phyloP scores from a whole-genome alignment of 2,113 vertebrate genomes.

The Phalacrocorax aristotelis region DNA sequence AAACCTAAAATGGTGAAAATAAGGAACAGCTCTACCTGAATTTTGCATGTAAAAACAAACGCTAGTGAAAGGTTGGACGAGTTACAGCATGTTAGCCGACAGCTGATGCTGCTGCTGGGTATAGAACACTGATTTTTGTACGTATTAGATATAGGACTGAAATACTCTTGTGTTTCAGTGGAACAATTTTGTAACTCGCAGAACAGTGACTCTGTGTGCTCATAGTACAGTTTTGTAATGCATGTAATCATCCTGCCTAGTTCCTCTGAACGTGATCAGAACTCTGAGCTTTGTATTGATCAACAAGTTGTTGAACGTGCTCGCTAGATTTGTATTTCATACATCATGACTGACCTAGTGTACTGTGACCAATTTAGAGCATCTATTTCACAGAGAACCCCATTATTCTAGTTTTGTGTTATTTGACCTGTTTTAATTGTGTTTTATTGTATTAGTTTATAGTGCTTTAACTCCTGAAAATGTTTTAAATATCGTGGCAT shows the following conservation, averaged over 20 bases:
- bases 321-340: neutral
- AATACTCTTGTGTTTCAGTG: neutral
- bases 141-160: accelerated
- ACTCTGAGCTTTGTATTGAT: neutral
- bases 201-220: neutral
- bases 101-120: neutral
- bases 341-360: neutral
- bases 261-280: accelerated
- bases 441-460: neutral
- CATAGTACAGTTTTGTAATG: neutral
- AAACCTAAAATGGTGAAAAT: neutral
- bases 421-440: neutral
- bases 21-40: neutral
- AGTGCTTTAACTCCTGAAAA: neutral
- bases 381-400: neutral
- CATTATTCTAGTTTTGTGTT: neutral
- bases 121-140: neutral
- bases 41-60: neutral
- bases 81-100: accelerated
- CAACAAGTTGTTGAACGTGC: neutral
- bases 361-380: neutral
- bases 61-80: neutral
- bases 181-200: neutral
- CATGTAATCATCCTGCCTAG: neutral
- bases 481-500: neutral